These are phyloP conservation scores for Epistrophella euchroma DNA, from an alignment of 2,888 invertebrate species.

Conservation along the genomic window DNA sequence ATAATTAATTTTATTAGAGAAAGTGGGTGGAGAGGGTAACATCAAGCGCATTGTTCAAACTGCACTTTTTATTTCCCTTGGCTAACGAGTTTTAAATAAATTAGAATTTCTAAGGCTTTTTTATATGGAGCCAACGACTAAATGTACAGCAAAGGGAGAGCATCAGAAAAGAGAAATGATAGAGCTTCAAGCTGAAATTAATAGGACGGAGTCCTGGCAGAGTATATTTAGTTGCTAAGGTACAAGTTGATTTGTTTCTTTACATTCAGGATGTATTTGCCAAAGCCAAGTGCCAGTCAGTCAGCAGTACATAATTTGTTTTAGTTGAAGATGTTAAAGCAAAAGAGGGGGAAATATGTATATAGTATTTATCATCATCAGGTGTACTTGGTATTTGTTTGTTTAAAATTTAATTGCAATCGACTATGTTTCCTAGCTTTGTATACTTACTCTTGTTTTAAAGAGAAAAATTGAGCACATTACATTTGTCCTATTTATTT, in stretches of 20 bases:
- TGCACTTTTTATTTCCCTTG: slow-evolving; percentile 17
- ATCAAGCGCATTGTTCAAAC: slow-evolving; percentile 30
- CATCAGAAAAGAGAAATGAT: slow-evolving; percentile 27
- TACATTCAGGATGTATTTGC: slow-evolving; percentile 22
- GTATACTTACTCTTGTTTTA: not conserved
- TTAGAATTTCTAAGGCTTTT: slow-evolving; percentile 42
- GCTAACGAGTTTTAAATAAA: slow-evolving; percentile 53
- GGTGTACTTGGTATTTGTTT: slow-evolving; percentile 25
- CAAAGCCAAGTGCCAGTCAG: slow-evolving; percentile 21
- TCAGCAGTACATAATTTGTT: slow-evolving; percentile 38
- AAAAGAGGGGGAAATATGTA: not conserved
- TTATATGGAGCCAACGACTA: slow-evolving; percentile 44
- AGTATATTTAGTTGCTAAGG: not conserved
- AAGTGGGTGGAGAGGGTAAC: not conserved
- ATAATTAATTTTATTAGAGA: slow-evolving; percentile 7
- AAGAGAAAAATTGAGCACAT: slow-evolving; percentile 6
- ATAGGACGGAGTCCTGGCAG: slow-evolving; percentile 33
- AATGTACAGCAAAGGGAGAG: slow-evolving; percentile 11
- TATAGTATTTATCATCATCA: not conserved
- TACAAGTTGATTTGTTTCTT: slow-evolving; percentile 49
- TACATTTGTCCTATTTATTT: slow-evolving; percentile 6
- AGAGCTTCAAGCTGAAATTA: slow-evolving; percentile 38
- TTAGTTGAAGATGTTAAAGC: slow-evolving; percentile 16
- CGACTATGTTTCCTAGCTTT: slow-evolving; percentile 7
- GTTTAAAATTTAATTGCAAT: slow-evolving; percentile 27